phyloP scores from a whole-genome alignment of 2,797 vertebrate genomes.

The Mormyrus hasselquistii region DNA sequence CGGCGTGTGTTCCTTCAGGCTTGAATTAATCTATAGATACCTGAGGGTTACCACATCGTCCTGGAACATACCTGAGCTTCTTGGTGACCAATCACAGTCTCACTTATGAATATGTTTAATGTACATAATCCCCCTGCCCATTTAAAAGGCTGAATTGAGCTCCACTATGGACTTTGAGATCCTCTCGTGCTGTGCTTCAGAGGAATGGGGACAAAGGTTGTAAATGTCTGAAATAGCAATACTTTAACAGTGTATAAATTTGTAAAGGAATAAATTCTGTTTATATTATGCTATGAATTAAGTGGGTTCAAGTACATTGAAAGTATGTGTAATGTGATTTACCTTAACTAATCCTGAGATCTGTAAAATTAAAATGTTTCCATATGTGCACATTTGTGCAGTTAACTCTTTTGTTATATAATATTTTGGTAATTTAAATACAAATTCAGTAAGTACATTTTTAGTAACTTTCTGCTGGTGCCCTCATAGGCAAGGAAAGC shows the following conservation, averaged over 20 bases:
- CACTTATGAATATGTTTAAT: neutral
- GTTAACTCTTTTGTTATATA: neutral
- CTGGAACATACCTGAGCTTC: neutral
- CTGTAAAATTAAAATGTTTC: neutral
- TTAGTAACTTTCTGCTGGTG: neutral
- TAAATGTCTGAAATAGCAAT: slow-evolving; percentile 11
- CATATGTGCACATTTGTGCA: neutral
- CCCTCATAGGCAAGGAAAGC: neutral
- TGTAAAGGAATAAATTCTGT: neutral
- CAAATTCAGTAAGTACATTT: neutral
- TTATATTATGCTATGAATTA: slow-evolving; percentile 15
- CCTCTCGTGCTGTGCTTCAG: neutral
- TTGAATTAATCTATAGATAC: neutral
- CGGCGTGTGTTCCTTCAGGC: neutral
- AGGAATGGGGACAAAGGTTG: neutral
- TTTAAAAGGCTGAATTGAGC: neutral
- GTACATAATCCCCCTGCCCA: neutral
- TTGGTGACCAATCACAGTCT: neutral
- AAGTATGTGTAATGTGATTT: neutral
- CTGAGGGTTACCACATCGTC: neutral
- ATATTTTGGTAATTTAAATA: neutral
- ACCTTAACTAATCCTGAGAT: neutral
- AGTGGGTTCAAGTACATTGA: neutral
- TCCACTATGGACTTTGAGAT: neutral
- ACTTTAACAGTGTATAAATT: slow-evolving; percentile 16